These are phyloP conservation scores for Cairina moschata DNA, from an alignment of 2,113 vertebrate genomes.

Conservation along the genomic window DNA sequence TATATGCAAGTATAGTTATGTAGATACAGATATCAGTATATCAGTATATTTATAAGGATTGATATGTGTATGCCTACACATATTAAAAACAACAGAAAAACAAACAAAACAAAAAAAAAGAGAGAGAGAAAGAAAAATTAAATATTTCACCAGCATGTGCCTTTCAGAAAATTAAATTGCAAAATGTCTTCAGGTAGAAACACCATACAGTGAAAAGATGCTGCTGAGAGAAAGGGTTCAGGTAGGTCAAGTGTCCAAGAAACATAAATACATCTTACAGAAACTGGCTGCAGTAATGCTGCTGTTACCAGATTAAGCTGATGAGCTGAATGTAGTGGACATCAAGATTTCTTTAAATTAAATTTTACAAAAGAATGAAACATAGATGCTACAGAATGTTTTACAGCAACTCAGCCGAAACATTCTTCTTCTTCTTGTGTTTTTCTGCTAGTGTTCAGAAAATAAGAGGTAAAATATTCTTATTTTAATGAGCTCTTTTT, in stretches of 20 bases:
- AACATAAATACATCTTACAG: not conserved
- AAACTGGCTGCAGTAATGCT: not conserved
- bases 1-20: not conserved
- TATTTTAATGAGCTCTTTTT: not conserved
- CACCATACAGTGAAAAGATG: not conserved
- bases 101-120: not conserved
- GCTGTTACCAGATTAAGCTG: not conserved
- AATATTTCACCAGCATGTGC: not conserved
- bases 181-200: not conserved
- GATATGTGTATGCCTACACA: fast-evolving
- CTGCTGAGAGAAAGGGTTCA: not conserved
- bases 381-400: not conserved
- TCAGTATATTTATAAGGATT: not conserved
- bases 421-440: not conserved
- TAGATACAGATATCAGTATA: not conserved
- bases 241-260: not conserved
- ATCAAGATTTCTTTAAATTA: not conserved
- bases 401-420: not conserved
- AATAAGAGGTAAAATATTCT: not conserved
- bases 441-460: not conserved
- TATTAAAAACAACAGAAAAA: not conserved
- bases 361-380: not conserved
- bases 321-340: not conserved
- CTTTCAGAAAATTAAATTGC: not conserved
- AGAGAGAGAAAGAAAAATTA: not conserved